Percentiles rank a stretch among this genome's conserved stretches.
Conservation (phyloP, 2,797 vertebrate species). For the Sternarchorhynchus goeldii region DNA sequence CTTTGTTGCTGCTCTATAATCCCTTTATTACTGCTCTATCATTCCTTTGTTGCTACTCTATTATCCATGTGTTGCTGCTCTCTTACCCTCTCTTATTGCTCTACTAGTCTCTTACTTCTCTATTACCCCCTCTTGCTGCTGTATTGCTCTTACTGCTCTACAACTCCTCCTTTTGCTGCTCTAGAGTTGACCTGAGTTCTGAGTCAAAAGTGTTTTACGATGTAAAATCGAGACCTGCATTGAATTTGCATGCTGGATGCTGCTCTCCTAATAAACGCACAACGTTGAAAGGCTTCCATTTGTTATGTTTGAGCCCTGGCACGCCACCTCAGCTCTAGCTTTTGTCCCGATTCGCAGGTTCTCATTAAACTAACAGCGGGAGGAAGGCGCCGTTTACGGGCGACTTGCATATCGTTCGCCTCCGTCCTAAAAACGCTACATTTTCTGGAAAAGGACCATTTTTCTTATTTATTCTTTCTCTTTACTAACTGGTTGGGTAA, state of each 20-base stretch:
- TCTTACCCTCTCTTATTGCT: too few relatives aligned
- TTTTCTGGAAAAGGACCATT: neutral
- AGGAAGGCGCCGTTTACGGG: constrained; percentile 14
- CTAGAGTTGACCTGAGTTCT: neutral
- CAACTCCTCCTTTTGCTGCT: too few relatives aligned
- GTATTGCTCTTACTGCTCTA: too few relatives aligned
- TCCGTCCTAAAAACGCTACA: constrained; percentile 1
- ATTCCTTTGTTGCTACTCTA: too few relatives aligned
- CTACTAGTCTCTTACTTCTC: too few relatives aligned
- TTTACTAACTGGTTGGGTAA: constrained; percentile 15
- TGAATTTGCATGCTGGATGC: neutral
- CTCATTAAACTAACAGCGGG: constrained; percentile 54
- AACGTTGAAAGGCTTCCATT: neutral
- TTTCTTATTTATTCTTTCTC: neutral
- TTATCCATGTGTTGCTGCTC: too few relatives aligned
- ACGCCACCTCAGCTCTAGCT: constrained; percentile 9
- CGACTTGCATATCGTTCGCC: constrained; percentile 16
- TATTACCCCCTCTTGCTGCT: too few relatives aligned
- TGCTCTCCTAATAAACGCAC: neutral
- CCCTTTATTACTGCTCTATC: too few relatives aligned
- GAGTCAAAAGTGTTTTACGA: neutral
- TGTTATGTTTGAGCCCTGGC: constrained; percentile 40
- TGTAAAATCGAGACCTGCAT: neutral
- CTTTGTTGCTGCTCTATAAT: too few relatives aligned
- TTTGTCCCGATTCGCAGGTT: constrained; percentile 37